Conservation (phyloP, 2,888 invertebrate species). For the Isoperla grammatica region DNA sequence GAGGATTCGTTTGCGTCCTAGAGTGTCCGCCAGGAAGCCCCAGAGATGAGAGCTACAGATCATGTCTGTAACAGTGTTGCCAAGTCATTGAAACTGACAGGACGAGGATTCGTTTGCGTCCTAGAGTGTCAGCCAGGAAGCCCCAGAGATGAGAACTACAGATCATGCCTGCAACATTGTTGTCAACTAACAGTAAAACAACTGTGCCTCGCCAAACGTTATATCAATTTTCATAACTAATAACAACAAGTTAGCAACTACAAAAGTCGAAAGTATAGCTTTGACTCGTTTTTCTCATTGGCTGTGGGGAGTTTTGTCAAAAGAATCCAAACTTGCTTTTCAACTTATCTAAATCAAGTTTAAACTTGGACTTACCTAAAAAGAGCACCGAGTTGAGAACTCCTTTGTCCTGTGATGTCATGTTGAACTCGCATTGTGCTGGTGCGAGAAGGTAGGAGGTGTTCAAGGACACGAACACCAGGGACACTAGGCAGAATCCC, state of each 20-base stretch:
- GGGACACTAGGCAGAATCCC: slow-evolving; percentile 59
- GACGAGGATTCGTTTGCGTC: slow-evolving; percentile 60
- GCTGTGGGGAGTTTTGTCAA: no score
- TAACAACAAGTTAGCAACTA: no score
- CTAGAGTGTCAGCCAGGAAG: slow-evolving; percentile 66
- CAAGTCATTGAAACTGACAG: slow-evolving; percentile 53
- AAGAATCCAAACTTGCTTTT: no score
- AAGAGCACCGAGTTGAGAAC: slow-evolving; percentile 21
- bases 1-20: slow-evolving; percentile 62
- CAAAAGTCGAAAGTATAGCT: no score
- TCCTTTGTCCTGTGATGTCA: slow-evolving; percentile 57
- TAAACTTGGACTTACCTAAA: slow-evolving; percentile 17
- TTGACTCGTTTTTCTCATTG: no score
- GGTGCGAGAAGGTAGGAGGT: slow-evolving; percentile 50
- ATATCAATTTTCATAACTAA: no score
- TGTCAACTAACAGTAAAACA: no score
- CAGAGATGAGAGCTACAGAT: slow-evolving; percentile 66
- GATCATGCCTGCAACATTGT: slow-evolving; percentile 63
- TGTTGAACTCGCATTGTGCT: slow-evolving; percentile 59
- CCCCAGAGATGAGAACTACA: slow-evolving; percentile 72
- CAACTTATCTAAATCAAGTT: no score
- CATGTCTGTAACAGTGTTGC: slow-evolving; percentile 62
- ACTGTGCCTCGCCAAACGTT: no score
- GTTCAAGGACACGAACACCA: slow-evolving; percentile 52
- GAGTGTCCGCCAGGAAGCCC: slow-evolving; percentile 70